These are phyloP conservation scores for Boloria selene DNA, from an alignment of 2,888 invertebrate species.

Conservation along the genomic window DNA sequence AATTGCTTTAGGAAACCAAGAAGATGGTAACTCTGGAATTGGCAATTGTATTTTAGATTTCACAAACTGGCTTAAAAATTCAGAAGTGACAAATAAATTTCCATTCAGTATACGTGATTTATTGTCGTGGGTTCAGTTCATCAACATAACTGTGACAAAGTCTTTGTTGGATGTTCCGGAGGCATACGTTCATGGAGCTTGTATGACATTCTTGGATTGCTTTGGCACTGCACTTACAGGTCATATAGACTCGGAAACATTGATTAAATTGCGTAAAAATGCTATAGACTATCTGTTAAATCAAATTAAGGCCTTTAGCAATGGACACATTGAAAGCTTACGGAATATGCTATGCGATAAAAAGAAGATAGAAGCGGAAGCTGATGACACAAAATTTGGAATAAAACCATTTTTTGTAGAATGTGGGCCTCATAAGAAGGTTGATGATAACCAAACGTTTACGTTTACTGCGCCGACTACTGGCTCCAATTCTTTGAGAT, in stretches of 20 bases:
- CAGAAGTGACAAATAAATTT: conserved; percentile 88
- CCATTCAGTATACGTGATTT: conserved; percentile 95
- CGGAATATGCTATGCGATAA: conserved; percentile 60
- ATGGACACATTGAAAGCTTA: conserved; percentile 59
- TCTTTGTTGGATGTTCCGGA: conserved; percentile 77
- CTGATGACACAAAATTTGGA: conserved; percentile 81
- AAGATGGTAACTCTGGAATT: conserved; percentile 81
- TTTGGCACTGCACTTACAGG: conserved; percentile 92
- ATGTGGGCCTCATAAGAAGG: conserved; percentile 66
- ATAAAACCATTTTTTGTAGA: conserved; percentile 90
- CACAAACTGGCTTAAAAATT: conserved; percentile 87
- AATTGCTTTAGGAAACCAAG: conserved; percentile 78
- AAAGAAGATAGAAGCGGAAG: conserved; percentile 64
- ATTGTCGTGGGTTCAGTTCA: conserved; percentile 95
- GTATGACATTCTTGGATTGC: conserved; percentile 94
- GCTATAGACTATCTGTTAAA: conserved; percentile 82
- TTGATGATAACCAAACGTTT: conserved; percentile 73
- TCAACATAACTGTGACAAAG: conserved; percentile 84
- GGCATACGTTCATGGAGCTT: conserved; percentile 94
- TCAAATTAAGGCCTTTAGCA: conserved; percentile 74
- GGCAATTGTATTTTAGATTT: conserved; percentile 90
- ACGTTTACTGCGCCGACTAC: conserved; percentile 91
- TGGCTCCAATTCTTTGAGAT: conserved; percentile 89
- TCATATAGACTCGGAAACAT: conserved; percentile 83
- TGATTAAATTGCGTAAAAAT: conserved; percentile 68